These are phyloP conservation scores for Pseudopodoces humilis DNA, from an alignment of 2,113 vertebrate genomes.

Conservation along the genomic window DNA sequence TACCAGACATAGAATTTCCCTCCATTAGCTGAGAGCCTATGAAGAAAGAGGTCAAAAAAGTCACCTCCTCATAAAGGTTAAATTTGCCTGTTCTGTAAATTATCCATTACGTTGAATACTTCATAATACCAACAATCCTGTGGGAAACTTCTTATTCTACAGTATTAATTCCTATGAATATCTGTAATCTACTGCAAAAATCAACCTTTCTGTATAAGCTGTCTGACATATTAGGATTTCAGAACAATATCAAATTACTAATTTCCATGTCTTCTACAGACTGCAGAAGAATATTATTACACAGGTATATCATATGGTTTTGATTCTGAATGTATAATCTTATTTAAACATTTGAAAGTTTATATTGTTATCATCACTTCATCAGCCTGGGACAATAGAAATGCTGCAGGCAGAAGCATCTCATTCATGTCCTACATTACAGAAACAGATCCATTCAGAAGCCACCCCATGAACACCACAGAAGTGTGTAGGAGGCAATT, in stretches of 20 bases:
- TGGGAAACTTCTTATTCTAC: not conserved
- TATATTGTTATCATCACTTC: not conserved
- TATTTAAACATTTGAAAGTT: not conserved
- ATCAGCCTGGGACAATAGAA: not conserved
- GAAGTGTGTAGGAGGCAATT: not conserved
- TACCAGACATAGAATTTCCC: not conserved
- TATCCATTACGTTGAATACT: not conserved
- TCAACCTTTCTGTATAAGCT: not conserved
- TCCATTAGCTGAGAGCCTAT: not conserved
- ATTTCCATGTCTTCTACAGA: not conserved
- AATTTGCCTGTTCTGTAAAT: not conserved
- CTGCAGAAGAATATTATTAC: not conserved
- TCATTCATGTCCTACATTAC: not conserved
- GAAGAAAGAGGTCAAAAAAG: not conserved
- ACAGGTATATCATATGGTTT: not conserved
- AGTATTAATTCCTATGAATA: not conserved
- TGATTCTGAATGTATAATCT: not conserved
- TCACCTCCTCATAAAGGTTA: not conserved
- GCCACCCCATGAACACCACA: not conserved
- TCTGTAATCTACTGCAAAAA: not conserved
- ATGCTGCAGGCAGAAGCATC: not conserved
- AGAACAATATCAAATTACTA: not conserved
- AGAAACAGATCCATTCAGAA: not conserved
- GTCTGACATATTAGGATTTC: not conserved
- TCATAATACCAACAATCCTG: not conserved